These are phyloP conservation scores for Lanistes nyassanus DNA, from an alignment of 1,140 invertebrate species.

Conservation along the genomic window DNA sequence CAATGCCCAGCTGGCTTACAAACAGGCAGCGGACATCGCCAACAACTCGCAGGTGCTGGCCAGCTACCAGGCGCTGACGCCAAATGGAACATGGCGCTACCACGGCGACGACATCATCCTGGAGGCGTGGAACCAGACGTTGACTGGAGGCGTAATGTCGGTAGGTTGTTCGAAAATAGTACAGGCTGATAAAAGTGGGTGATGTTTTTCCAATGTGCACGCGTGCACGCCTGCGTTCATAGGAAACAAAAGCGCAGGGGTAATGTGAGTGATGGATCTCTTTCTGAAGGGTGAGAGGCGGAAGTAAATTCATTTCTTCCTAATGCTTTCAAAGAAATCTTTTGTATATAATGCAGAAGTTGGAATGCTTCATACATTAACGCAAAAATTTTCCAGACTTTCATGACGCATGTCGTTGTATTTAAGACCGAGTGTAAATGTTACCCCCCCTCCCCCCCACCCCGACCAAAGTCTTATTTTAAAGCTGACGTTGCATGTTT, in stretches of 20 bases:
- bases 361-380: background rate
- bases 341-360: background rate
- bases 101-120: background rate
- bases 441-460: no score
- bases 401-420: background rate
- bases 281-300: background rate
- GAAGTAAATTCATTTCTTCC: background rate
- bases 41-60: background rate
- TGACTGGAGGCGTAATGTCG: background rate
- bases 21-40: conserved; percentile 30
- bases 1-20: conserved; percentile 46
- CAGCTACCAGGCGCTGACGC: background rate
- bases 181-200: no score
- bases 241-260: no score
- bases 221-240: no score
- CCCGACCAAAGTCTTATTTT: conserved; percentile 16
- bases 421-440: background rate
- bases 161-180: no score
- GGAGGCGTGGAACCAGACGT: conserved; percentile 3
- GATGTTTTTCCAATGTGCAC: no score
- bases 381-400: background rate
- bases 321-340: background rate
- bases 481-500: background rate
- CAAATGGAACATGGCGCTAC: conserved; percentile 7
- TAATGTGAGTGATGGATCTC: background rate